A percentile compares a stretch with the other conserved stretches of the same genome.
Evolutionary conservation across 1,140 invertebrate genomes (phyloP).

Genomic region (Drosophila paulistorum): DNA sequence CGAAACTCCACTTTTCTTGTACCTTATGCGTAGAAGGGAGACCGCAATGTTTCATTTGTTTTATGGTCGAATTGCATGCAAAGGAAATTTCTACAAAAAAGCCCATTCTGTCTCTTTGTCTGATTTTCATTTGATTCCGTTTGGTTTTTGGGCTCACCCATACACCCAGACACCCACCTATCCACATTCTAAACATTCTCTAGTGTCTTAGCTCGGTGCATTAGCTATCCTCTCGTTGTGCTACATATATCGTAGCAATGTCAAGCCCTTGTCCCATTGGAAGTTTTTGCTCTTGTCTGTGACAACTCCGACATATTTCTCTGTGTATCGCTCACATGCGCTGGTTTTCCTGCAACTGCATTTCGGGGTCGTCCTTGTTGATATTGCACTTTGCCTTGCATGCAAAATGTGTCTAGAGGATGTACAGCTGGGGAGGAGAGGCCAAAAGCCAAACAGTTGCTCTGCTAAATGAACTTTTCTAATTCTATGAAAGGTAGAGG

Average conservation of each 20-base stretch:
- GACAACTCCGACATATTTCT: constrained; percentile 71
- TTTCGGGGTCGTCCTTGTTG: constrained; percentile 47
- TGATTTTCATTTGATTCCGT: constrained; percentile 35
- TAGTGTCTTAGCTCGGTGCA: constrained; percentile 64
- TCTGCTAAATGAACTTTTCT: constrained; percentile 75
- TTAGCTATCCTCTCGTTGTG: constrained; percentile 40
- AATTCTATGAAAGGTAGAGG: constrained; percentile 43
- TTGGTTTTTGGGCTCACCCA: constrained; percentile 11
- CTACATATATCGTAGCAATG: constrained; percentile 39
- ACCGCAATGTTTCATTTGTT: constrained; percentile 74
- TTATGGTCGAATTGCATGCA: constrained; percentile 72
- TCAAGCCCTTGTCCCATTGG: constrained; percentile 54
- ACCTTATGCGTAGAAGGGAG: constrained; percentile 40
- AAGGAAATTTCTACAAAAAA: constrained; percentile 57
- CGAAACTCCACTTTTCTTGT: constrained; percentile 23
- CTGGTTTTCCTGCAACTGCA: constrained; percentile 16
- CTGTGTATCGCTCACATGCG: constrained; percentile 22
- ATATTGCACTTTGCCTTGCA: constrained; percentile 78
- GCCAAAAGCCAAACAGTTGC: constrained; percentile 76
- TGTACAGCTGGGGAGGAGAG: constrained; percentile 9
- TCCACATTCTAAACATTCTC: constrained; percentile 43
- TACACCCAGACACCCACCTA: not conserved
- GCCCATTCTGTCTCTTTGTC: constrained; percentile 17
- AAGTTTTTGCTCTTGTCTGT: constrained; percentile 59
- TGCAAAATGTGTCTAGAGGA: constrained; percentile 64